Base-by-base conservation (phyloP, 2,113 vertebrate genomes). In the Pteronura brasiliensis region DNA sequence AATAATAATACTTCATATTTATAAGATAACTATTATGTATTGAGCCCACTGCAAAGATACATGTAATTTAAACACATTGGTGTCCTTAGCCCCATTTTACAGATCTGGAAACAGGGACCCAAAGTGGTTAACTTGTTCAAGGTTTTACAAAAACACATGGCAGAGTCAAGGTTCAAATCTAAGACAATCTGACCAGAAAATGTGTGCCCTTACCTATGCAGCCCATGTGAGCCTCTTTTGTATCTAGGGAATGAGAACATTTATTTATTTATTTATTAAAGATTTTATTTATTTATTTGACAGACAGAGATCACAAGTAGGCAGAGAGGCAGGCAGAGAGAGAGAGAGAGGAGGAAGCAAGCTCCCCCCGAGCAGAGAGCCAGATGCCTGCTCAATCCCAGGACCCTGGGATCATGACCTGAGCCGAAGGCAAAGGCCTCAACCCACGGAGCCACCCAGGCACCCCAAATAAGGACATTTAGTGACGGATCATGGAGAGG, bases 181-280 rank as follows among this genome's bases (percentile, higher is more conserved):
- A 63, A n/a, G 52, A 61, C 13, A 21, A 0, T 36, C 47, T 96
- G 52, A 57, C 36, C 44, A 9, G 34, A 29, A 42, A 71, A 67
- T 7, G 4, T 42, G 6, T 39, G 3, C 6, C 3, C 11, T 36
- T n/a, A 83, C 65, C 57, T 65, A 7, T 2, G 12, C 1, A n/a
- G 6, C 25, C 44, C 47, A 27, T 2, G 1, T 6, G 69, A 83
- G 23, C 27, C 65, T 21, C 49, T 1, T 31, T 55, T n/a, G 14
- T 81, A 27, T 36, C 18, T 6, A 44, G 13, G 39, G 7, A 69
- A 31, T 71, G 57, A 57, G 10, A 55, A 6, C 29, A 61, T 18
- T 55, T 55, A 52, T 52, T 52, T 52, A 52, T 52, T 52, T 17
- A 55, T 55, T 55, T 55, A n/a, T 55, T 55, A 55, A 55, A 55